These are phyloP conservation scores for Drosophila athabasca DNA, from an alignment of 1,140 invertebrate genomes.

Conservation along the genomic window DNA sequence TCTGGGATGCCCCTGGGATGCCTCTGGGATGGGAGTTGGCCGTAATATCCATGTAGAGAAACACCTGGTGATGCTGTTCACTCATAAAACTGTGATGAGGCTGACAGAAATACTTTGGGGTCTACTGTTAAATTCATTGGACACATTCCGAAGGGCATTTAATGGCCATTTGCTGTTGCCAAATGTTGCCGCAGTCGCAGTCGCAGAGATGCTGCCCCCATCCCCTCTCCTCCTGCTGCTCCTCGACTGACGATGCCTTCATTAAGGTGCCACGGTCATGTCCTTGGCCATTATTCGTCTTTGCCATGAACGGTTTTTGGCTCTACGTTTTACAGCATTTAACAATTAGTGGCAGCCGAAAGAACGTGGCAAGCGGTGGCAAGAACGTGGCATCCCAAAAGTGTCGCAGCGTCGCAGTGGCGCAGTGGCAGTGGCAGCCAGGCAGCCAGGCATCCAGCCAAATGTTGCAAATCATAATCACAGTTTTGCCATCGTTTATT, in stretches of 20 bases:
- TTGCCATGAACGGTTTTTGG: constrained; percentile 3
- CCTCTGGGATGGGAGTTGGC: too few relatives aligned
- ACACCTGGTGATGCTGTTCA: too few relatives aligned
- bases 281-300: neutral
- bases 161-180: constrained; percentile 52
- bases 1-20: too few relatives aligned
- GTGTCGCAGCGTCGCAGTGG: neutral
- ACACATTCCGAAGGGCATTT: constrained; percentile 58
- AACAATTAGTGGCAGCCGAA: constrained; percentile 58
- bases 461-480: constrained; percentile 47
- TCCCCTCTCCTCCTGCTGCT: neutral
- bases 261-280: constrained; percentile 36
- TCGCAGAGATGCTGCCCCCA: neutral
- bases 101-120: constrained; percentile 32
- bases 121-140: constrained; percentile 64
- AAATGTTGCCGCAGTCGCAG: constrained; percentile 39
- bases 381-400: neutral
- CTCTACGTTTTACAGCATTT: constrained; percentile 42
- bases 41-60: too few relatives aligned
- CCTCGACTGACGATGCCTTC: constrained; percentile 10
- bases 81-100: constrained; percentile 50
- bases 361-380: neutral
- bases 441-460: constrained; percentile 1
- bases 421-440: too few relatives aligned
- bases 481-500: constrained; percentile 36